Evolutionary conservation across 1,140 invertebrate genomes (phyloP).

Genomic region (Trichonephila clavata): DNA sequence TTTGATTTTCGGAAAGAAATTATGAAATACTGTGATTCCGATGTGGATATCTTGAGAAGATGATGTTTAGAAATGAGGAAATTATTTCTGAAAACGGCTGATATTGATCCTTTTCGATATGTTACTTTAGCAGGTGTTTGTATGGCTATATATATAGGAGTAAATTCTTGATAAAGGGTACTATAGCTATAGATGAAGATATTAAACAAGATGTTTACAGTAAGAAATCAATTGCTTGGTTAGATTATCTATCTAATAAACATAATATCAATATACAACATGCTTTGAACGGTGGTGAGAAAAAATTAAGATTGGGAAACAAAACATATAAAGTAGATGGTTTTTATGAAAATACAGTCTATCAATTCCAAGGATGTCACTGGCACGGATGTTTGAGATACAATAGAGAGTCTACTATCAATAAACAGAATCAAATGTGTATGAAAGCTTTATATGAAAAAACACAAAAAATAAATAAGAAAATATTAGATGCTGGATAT

Average conservation of each 20-base stretch:
- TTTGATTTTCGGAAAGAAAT: constrained; percentile 53
- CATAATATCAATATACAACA: constrained; percentile 16
- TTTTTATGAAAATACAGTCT: constrained; percentile 35
- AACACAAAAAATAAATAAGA: background rate
- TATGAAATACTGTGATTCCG: constrained; percentile 40
- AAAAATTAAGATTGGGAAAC: constrained; percentile 24
- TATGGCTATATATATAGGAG: constrained; percentile 25
- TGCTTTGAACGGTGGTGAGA: background rate
- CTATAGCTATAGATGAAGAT: background rate
- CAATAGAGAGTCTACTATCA: background rate
- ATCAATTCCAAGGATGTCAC: constrained; percentile 9
- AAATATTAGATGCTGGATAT: constrained; percentile 29
- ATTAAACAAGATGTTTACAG: background rate
- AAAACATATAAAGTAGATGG: constrained; percentile 32
- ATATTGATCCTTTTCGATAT: background rate
- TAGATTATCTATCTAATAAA: constrained; percentile 40
- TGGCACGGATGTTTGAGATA: background rate
- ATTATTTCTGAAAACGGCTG: background rate
- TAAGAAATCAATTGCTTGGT: constrained; percentile 47
- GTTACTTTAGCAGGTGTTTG: constrained; percentile 12
- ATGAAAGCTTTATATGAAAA: constrained; percentile 46
- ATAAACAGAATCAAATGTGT: constrained; percentile 1
- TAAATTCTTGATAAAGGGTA: constrained; percentile 11
- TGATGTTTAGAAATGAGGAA: constrained; percentile 36
- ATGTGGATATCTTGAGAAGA: constrained; percentile 53